Evolutionary conservation across 2,797 vertebrate genomes (phyloP).

Genomic region (Sebastes taczanowskii): DNA sequence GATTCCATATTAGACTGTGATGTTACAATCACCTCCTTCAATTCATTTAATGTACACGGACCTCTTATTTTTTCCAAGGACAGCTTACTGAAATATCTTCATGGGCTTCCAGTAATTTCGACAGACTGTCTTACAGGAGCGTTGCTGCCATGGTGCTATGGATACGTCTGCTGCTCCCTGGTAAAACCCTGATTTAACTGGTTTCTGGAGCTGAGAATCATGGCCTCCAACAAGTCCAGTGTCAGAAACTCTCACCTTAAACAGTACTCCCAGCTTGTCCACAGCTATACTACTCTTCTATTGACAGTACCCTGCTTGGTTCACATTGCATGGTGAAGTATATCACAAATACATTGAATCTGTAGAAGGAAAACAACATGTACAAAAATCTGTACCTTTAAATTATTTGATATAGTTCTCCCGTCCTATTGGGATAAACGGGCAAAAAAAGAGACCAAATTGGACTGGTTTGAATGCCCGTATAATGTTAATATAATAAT

Average conservation of each 20-base stretch:
- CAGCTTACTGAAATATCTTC: conserved; percentile 55
- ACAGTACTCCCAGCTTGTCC: conserved; percentile 44
- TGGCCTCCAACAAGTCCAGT: conserved; percentile 33
- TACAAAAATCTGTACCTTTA: conserved; percentile 36
- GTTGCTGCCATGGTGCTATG: conserved; percentile 75
- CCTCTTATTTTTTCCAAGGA: conserved; percentile 52
- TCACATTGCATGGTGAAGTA: conserved; percentile 73
- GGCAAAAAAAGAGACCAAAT: conserved; percentile 22
- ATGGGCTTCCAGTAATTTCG: conserved; percentile 73
- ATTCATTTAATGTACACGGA: conserved; percentile 50
- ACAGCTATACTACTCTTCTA: conserved; percentile 48
- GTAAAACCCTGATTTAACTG: conserved; percentile 32
- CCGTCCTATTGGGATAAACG: conserved; percentile 29
- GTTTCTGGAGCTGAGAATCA: conserved; percentile 38
- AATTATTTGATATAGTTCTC: conserved; percentile 36
- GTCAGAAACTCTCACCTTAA: conserved; percentile 39
- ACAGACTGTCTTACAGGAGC: conserved; percentile 44
- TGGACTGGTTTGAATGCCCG: conserved; percentile 44
- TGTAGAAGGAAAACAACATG: conserved; percentile 23
- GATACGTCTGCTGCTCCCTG: conserved; percentile 55
- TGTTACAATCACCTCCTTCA: conserved; percentile 38
- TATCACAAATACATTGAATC: conserved; percentile 56
- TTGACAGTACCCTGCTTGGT: conserved; percentile 62
- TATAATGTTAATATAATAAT: conserved; percentile 31
- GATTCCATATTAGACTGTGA: conserved; percentile 52